Percentiles rank a stretch among this genome's conserved stretches.
These are phyloP conservation scores for Agapornis canus DNA, from an alignment of 2,797 vertebrate species.

Conservation along the genomic window DNA sequence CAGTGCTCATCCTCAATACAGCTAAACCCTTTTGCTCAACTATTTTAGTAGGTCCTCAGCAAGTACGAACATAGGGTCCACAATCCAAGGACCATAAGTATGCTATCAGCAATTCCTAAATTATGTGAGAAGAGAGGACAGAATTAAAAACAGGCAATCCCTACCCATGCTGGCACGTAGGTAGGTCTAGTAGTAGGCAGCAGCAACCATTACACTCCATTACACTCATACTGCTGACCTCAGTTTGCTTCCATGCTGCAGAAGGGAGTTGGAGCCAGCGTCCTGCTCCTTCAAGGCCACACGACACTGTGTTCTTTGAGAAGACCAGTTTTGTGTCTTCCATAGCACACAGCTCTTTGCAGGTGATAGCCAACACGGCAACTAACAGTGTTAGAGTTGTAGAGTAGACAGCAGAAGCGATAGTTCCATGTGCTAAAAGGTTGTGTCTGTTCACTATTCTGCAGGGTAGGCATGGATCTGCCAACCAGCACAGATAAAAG, in stretches of 20 bases:
- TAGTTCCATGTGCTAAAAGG: fast-evolving
- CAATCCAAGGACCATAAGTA: neutral
- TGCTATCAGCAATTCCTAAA: neutral
- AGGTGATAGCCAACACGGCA: neutral
- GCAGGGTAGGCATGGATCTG: neutral
- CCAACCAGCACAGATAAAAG: fast-evolving
- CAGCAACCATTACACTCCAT: neutral
- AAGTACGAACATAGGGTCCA: neutral
- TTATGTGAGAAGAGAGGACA: neutral
- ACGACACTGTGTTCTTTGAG: neutral
- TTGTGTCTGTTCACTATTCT: neutral
- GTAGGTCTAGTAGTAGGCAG: neutral
- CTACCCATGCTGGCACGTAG: fast-evolving
- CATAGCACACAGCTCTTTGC: neutral
- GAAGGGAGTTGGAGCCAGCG: neutral
- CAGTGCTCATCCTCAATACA: neutral
- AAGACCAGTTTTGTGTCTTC: neutral
- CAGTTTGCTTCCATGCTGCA: neutral
- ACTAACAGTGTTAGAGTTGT: neutral
- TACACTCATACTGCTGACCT: neutral
- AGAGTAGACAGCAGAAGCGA: neutral
- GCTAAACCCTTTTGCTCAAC: neutral
- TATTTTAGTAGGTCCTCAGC: neutral
- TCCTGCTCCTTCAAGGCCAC: neutral
- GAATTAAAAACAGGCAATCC: neutral